phyloP scores from a whole-genome alignment of 2,113 vertebrate species.

The Pangasianodon hypophthalmus region DNA sequence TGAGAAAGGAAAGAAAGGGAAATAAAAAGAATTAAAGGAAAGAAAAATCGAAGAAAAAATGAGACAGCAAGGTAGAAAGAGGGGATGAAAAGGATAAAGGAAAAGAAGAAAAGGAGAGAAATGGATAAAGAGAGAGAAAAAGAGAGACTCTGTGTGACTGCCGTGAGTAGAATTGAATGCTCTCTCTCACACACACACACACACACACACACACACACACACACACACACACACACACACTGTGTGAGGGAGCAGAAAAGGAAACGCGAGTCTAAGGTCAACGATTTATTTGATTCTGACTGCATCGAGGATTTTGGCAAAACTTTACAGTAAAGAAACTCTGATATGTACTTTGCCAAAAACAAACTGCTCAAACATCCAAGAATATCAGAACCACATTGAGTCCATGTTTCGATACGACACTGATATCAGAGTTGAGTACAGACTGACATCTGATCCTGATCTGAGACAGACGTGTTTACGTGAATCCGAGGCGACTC shows the following conservation, averaged over 20 bases:
- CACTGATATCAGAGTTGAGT: not conserved
- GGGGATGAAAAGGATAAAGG: not conserved
- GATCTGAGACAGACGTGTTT: not conserved
- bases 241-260: not conserved
- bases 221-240: not conserved
- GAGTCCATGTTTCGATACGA: not conserved
- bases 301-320: not conserved
- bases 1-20: not conserved
- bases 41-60: not conserved
- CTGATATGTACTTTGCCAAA: not conserved
- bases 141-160: not conserved
- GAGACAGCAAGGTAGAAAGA: no score
- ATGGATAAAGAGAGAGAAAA: not conserved
- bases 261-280: not conserved
- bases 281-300: not conserved
- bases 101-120: not conserved
- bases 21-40: not conserved
- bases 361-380: not conserved
- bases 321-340: not conserved
- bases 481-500: not conserved
- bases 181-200: not conserved
- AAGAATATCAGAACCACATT: not conserved
- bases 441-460: not conserved
- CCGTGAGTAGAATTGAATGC: slow-evolving; percentile 7
- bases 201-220: not conserved